These are phyloP conservation scores for Limenitis arthemis DNA, from an alignment of 2,888 invertebrate genomes.

Conservation along the genomic window DNA sequence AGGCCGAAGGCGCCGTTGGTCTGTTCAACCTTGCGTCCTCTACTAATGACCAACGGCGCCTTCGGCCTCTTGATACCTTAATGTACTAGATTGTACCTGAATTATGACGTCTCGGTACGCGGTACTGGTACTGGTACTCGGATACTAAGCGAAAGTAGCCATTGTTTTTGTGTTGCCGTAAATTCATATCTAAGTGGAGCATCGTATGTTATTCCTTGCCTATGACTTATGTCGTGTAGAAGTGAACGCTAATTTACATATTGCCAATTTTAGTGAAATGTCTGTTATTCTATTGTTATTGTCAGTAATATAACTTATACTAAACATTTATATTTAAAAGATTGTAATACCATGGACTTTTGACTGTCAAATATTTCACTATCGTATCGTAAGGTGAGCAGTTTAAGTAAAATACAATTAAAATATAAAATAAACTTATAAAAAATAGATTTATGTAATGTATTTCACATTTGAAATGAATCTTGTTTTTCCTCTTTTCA, in stretches of 20 bases:
- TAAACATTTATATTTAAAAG: neutral
- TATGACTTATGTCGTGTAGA: constrained; percentile 15
- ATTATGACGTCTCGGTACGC: constrained; percentile 35
- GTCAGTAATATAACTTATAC: constrained; percentile 6
- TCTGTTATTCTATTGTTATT: constrained; percentile 1
- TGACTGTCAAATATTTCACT: too few species aligned
- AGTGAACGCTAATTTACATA: constrained; percentile 13
- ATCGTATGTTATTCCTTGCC: constrained; percentile 23
- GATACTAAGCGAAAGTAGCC: constrained; percentile 32
- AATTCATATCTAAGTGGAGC: constrained; percentile 30
- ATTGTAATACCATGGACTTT: too few species aligned
- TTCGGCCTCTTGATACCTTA: constrained; percentile 18
- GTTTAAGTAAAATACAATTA: too few species aligned
- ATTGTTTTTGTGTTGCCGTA: constrained; percentile 31
- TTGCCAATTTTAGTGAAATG: constrained; percentile 6
- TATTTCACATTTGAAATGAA: too few species aligned
- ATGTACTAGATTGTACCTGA: constrained; percentile 30
- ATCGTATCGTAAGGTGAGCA: too few species aligned
- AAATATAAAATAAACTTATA: too few species aligned
- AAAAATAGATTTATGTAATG: too few species aligned
- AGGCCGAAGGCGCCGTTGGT: too few species aligned
- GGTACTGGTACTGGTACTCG: constrained; percentile 21
- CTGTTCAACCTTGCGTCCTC: constrained; percentile 15
- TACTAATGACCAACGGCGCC: constrained; percentile 20
- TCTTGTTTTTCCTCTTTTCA: too few species aligned